Percentiles rank a stretch among this genome's conserved stretches.
These are phyloP conservation scores for Chamaetylas fuelleborni DNA, from an alignment of 2,113 vertebrate genomes.

Conservation along the genomic window DNA sequence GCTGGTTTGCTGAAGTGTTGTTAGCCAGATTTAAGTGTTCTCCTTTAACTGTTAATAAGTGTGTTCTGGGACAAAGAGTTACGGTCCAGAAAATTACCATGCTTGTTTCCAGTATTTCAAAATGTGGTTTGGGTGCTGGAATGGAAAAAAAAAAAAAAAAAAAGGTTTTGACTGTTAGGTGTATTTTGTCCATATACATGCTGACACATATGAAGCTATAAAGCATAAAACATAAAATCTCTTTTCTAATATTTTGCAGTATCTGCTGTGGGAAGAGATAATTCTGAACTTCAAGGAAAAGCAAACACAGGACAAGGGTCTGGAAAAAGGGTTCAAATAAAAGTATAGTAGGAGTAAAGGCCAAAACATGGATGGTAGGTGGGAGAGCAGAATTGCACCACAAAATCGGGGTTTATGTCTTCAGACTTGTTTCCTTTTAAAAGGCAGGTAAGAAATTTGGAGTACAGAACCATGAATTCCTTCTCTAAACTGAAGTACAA, in stretches of 20 bases:
- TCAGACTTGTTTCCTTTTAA: background rate
- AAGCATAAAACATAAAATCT: background rate
- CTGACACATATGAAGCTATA: background rate
- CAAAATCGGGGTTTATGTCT: background rate
- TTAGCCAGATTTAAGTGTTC: slow-evolving; percentile 1
- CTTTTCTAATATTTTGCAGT: background rate
- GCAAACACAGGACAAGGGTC: background rate
- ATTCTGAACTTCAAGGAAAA: background rate
- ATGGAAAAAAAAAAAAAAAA: background rate
- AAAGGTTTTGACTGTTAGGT: background rate
- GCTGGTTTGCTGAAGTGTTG: slow-evolving; percentile 23
- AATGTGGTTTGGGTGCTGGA: background rate
- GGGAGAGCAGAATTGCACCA: background rate
- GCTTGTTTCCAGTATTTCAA: background rate
- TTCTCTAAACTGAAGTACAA: background rate
- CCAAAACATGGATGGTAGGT: fast-evolving
- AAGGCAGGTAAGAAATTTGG: background rate
- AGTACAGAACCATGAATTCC: background rate
- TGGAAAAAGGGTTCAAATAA: background rate
- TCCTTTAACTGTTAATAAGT: background rate
- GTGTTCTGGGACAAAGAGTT: slow-evolving; percentile 31
- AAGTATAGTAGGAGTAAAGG: background rate
- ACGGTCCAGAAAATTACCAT: background rate
- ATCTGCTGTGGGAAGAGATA: background rate
- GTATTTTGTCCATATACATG: background rate